Percentiles rank a stretch among this genome's conserved stretches.
phyloP scores from a whole-genome alignment of 64 coral and sea anemone genomes.

The Hydrozoanthus tunicans region DNA sequence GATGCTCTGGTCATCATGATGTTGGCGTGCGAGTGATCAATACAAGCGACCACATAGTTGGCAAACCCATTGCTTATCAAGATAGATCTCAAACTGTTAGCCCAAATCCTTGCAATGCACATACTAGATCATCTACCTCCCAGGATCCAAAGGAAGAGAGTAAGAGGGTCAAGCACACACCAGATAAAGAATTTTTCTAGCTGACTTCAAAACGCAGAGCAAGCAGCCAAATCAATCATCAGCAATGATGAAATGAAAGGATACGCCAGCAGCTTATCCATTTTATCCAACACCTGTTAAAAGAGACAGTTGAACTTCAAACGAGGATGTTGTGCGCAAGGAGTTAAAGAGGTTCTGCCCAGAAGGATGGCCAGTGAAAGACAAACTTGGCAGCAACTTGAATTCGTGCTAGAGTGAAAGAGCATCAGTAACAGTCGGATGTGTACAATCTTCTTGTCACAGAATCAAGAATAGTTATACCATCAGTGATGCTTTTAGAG shows the following conservation, averaged over 20 bases:
- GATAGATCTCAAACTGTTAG: not conserved
- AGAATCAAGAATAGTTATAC: not conserved
- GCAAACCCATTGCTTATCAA: not conserved
- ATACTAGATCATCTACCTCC: not conserved
- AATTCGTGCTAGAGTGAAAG: not conserved
- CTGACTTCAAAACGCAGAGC: too few relatives aligned
- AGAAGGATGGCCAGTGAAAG: not conserved
- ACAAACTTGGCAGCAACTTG: too few relatives aligned
- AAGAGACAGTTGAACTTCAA: not conserved
- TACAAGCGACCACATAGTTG: too few relatives aligned
- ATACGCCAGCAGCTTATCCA: not conserved
- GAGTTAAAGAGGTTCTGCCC: not conserved
- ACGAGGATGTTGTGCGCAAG: not conserved
- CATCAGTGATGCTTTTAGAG: not conserved
- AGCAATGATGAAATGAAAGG: too few relatives aligned
- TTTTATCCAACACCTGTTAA: not conserved
- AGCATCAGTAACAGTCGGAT: not conserved
- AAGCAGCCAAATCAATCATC: too few relatives aligned
- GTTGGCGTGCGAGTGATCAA: too few relatives aligned
- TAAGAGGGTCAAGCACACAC: not conserved
- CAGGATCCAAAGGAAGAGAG: not conserved
- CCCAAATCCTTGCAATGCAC: not conserved
- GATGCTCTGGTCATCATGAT: too few relatives aligned
- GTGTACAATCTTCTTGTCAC: not conserved
- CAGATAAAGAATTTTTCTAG: not conserved